Conservation (phyloP, 2,797 vertebrate genomes). For the Schizopygopsis malacanthus region DNA sequence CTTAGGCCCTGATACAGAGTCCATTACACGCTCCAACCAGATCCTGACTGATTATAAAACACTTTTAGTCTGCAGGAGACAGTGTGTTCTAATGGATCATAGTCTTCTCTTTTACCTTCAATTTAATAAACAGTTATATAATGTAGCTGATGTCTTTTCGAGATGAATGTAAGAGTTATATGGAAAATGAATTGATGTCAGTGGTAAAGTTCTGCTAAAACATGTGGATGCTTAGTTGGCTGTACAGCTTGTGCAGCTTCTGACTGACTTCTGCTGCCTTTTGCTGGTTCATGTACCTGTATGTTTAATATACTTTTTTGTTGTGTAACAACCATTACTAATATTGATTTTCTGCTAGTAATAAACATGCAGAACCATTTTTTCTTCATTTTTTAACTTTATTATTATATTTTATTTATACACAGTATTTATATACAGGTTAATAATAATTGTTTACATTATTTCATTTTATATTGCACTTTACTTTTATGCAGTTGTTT, state of each 20-base stretch:
- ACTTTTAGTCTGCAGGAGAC: conserved; percentile 34
- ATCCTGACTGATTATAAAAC: conserved; percentile 39
- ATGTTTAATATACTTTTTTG: background rate
- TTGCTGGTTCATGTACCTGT: conserved; percentile 29
- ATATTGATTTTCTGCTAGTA: background rate
- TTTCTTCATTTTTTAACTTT: background rate
- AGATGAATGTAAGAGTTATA: conserved; percentile 16
- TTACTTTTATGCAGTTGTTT: background rate
- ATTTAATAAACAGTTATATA: background rate
- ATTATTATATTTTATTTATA: background rate
- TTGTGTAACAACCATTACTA: background rate
- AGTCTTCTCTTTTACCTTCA: conserved; percentile 37
- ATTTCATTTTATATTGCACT: background rate
- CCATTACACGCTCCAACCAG: conserved; percentile 33
- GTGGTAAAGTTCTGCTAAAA: background rate
- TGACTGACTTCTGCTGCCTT: background rate
- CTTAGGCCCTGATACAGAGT: conserved; percentile 6
- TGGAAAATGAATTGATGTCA: conserved; percentile 21
- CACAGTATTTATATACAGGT: background rate
- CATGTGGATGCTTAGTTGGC: background rate
- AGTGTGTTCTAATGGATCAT: conserved; percentile 28
- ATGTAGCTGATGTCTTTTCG: background rate
- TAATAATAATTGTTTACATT: background rate
- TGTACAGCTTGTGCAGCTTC: conserved; percentile 6
- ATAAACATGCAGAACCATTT: background rate